These are phyloP conservation scores for Dromaius novaehollandiae DNA, from an alignment of 2,113 vertebrate genomes.

Conservation along the genomic window DNA sequence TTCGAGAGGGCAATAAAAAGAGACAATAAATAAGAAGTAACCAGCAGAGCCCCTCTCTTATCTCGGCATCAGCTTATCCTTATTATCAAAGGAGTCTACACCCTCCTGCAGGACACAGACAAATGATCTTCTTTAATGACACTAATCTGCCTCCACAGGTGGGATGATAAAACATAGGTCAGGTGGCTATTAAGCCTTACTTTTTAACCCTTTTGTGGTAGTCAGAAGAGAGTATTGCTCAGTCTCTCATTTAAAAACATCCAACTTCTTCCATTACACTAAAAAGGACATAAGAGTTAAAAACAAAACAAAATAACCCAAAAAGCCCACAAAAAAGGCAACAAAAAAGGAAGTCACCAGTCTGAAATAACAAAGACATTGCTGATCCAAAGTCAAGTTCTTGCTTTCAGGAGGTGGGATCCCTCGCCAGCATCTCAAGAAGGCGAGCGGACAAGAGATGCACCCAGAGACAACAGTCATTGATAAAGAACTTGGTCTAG, in stretches of 20 bases:
- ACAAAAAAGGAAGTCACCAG: neutral
- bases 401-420: neutral
- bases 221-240: neutral
- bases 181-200: constrained; percentile 56
- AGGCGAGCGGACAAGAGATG: neutral
- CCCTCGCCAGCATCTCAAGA: neutral
- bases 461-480: neutral
- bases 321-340: neutral
- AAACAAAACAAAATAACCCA: neutral
- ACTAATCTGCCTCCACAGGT: constrained; percentile 77
- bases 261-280: neutral
- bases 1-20: constrained; percentile 81
- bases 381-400: neutral
- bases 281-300: neutral
- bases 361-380: neutral
- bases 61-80: constrained; percentile 83
- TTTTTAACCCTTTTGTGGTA: constrained; percentile 59
- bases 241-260: neutral
- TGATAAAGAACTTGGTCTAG: neutral
- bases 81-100: constrained; percentile 80
- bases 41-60: constrained; percentile 76
- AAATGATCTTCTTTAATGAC: constrained; percentile 68
- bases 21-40: constrained; percentile 84
- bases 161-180: constrained; percentile 56
- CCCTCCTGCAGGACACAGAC: constrained; percentile 66